Evolutionary conservation across 2,888 invertebrate species (phyloP), one percentile per base, ranked within the genome.

Genomic region (Netelia virgata): DNA sequence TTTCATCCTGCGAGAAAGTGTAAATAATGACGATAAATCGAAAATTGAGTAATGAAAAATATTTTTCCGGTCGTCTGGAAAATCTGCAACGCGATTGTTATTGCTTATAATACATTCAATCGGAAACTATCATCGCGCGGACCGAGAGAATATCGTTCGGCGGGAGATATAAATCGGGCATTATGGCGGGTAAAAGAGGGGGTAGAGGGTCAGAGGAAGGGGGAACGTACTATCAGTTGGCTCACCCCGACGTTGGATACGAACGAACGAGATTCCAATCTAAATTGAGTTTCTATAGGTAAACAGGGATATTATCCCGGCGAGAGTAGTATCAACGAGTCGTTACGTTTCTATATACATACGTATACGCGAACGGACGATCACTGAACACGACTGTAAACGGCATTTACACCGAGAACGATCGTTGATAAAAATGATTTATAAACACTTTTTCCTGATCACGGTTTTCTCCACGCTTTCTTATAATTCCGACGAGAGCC

Each of bases 241-340:
- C 74, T 84, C 73, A 77, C 61, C 57, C 23, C 78, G 74, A 75
- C 82, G 78, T 82, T 82, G 53, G 64, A 72, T 63, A 41, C 72
- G 41, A 53, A 74, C 50, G 73, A 69, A 84, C 64, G 84, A 84
- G 86, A 86, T 86, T 82, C 79, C 84, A 84, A 86, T 86, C 86
- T 86, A 86, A 82, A 86, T 84, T 82, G 84, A 82, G 82, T 82
- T 82, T 82, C 86, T 77, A 86, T 86, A 82, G 84, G 84, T 84
- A 86, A 86, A 86, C 86, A 86, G 83, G 84, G 86, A 84, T 80
- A 82, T 86, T 86, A 86, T 82, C 82, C 80, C 61, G 78, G 50
- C 55, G 78, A 53, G 57, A 70, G 79, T 79, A 77, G 78, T 84
- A 84, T 82, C 81, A 84, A 84, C 84, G 81, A 82, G 81, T 84